These are phyloP conservation scores for Coendou prehensilis DNA, from an alignment of 2,797 vertebrate genomes.

Conservation along the genomic window DNA sequence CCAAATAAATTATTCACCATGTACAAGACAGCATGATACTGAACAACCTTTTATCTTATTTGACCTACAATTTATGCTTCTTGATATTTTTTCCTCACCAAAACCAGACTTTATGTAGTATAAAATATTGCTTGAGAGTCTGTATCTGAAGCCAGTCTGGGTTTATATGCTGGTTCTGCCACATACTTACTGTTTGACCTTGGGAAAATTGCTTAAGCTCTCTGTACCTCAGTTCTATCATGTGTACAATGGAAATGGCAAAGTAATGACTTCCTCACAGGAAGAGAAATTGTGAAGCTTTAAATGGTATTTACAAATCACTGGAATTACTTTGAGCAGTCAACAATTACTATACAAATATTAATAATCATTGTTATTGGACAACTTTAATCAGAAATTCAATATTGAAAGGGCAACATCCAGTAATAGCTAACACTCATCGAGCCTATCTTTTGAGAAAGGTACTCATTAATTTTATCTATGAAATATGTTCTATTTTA, in stretches of 20 bases:
- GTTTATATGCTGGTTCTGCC: neutral
- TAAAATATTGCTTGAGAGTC: neutral
- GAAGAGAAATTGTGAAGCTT: neutral
- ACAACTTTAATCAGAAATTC: conserved; percentile 37
- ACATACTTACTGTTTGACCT: neutral
- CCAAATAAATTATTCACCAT: conserved; percentile 29
- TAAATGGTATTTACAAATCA: conserved; percentile 20
- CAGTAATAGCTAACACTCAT: neutral
- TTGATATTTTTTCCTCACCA: neutral
- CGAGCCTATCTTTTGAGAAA: conserved; percentile 12
- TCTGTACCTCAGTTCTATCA: neutral
- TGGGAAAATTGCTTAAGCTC: neutral
- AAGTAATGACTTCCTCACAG: neutral
- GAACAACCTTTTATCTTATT: conserved; percentile 10
- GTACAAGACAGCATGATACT: neutral
- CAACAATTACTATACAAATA: neutral
- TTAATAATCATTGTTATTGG: neutral
- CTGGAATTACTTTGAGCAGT: neutral
- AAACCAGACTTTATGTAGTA: neutral
- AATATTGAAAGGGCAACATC: neutral
- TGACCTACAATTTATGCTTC: neutral
- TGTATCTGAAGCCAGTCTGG: neutral
- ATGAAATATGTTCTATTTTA: neutral
- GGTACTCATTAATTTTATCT: neutral
- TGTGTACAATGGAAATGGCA: neutral